A percentile compares a stretch with the other conserved stretches of the same genome.
Conservation (phyloP, 2,888 invertebrate species). For the Diarsia rubi region DNA sequence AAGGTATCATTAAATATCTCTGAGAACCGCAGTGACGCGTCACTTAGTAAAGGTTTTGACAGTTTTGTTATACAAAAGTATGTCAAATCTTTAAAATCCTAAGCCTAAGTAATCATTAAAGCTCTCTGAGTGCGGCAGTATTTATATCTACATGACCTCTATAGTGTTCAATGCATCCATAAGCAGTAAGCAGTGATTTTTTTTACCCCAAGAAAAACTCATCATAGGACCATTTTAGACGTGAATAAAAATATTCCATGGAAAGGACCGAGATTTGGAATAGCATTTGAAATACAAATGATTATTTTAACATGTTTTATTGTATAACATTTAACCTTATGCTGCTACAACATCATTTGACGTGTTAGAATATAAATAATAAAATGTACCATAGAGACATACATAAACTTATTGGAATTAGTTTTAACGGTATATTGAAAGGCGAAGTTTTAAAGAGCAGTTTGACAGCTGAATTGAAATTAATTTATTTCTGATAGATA, state of each 20-base stretch:
- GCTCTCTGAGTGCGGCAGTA: too few relatives aligned
- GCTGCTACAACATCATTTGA: slow-evolving; percentile 6
- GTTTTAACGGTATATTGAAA: neutral
- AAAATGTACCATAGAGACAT: slow-evolving; percentile 9
- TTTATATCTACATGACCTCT: too few relatives aligned
- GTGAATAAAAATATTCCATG: neutral
- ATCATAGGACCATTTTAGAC: neutral
- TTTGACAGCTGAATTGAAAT: neutral
- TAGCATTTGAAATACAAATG: slow-evolving; percentile 7
- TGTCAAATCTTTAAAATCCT: too few relatives aligned
- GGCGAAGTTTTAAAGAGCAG: slow-evolving; percentile 6
- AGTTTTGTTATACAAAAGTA: too few relatives aligned
- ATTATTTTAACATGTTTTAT: slow-evolving; percentile 40
- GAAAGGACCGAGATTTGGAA: neutral
- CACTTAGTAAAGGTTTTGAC: too few relatives aligned
- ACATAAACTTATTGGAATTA: slow-evolving; percentile 22
- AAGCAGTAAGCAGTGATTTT: too few relatives aligned
- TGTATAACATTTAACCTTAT: slow-evolving; percentile 48
- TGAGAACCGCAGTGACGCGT: too few relatives aligned
- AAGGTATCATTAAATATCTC: too few relatives aligned
- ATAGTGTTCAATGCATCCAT: too few relatives aligned
- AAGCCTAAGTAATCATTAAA: too few relatives aligned
- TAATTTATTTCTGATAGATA: neutral
- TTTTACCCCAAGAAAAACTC: too few relatives aligned
- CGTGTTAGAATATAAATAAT: neutral